Evolutionary conservation across 2,113 vertebrate genomes (phyloP), one percentile per base, ranked within the genome.

Genomic region (Semnornis frantzii): DNA sequence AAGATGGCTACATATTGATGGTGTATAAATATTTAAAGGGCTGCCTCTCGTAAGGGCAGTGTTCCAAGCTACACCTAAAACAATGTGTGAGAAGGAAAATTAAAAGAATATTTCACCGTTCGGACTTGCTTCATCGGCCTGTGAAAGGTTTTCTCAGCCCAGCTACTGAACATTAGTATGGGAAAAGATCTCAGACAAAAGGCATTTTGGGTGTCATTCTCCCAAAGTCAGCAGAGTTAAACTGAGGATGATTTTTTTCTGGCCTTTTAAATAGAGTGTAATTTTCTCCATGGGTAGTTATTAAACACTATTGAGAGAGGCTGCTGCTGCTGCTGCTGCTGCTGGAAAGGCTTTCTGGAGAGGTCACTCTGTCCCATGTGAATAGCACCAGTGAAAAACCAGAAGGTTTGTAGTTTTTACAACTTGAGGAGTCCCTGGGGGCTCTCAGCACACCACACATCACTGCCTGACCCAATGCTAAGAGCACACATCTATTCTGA

Each of bases 211-310:
- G 77, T 86, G 86, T 87, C 91, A 93, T 95, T 96, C 88, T 91
- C 89, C 93, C 95, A 66, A 90, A 96, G 93, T 94, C 97, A 95
- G 87, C 96, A 92, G 85, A 94, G 89, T 95, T 96, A 95, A 93
- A 93, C 89, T 87, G 90, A 85, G 60, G 80, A 92, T 89, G 80
- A 93, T 93, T 96, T 95, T 95, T 85, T 46, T 46, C 83, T 96
- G 89, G 89, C 94, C 89, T 97, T 96, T 96, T 96, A 96, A 95
- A 96, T 91, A 91, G 88, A 94, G 85, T 76, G 87, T 91, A 90
- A 95, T 96, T 97, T 97, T 95, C 95, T 97, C 95, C 87, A 85
- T 87, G 92, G 90, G 89, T 96, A 94, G 95, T 95, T 97, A 96
- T 95, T 96, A 96, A 93, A 97, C 2, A 37, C 94, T 89, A 90